Conservation (phyloP, 1,140 invertebrate species). For the Drosophila orosa region DNA sequence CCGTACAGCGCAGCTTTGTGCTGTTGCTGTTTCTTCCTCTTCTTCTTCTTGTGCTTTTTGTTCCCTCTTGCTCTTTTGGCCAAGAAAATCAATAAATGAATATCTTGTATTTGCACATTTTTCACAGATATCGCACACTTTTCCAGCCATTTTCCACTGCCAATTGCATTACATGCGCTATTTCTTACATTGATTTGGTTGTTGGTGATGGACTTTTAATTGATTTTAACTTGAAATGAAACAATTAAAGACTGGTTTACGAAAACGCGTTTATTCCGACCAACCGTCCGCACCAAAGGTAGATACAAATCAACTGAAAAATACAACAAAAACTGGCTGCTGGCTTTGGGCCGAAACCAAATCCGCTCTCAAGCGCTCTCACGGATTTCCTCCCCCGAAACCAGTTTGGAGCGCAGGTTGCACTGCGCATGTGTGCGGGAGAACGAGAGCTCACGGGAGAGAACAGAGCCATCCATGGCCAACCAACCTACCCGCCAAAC, state of each 20-base stretch:
- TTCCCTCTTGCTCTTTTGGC: constrained; percentile 46
- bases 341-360: constrained; percentile 58
- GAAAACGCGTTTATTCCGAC: constrained; percentile 63
- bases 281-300: constrained; percentile 82
- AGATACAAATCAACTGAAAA: constrained; percentile 78
- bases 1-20: constrained; percentile 79
- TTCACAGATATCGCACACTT: constrained; percentile 52
- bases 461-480: constrained; percentile 54
- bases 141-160: constrained; percentile 20
- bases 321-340: constrained; percentile 59
- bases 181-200: constrained; percentile 59
- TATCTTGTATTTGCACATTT: constrained; percentile 67
- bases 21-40: constrained; percentile 70
- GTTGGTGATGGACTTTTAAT: constrained; percentile 46
- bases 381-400: constrained; percentile 75
- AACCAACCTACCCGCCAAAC: constrained; percentile 49
- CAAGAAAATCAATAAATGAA: constrained; percentile 76
- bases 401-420: constrained; percentile 78
- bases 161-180: constrained; percentile 14
- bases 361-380: constrained; percentile 23
- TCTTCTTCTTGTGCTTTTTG: constrained; percentile 46
- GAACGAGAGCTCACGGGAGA: constrained; percentile 10
- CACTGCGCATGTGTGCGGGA: constrained; percentile 62
- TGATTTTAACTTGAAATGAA: constrained; percentile 44
- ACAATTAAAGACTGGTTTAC: constrained; percentile 76